phyloP scores from a whole-genome alignment of 2,888 invertebrate genomes.

The Thelaira solivaga region DNA sequence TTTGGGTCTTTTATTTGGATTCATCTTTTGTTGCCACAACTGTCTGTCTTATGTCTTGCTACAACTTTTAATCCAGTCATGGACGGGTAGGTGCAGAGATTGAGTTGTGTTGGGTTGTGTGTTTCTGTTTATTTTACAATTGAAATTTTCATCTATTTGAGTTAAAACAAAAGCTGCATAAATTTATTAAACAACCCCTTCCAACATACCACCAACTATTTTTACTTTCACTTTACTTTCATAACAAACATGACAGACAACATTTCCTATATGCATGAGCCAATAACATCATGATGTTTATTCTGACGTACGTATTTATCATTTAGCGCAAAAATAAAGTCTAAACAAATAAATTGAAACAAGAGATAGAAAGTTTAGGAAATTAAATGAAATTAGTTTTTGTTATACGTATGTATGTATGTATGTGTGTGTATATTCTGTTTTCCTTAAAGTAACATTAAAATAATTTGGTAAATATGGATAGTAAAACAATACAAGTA shows the following conservation, averaged over 20 bases:
- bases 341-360: conserved; percentile 28
- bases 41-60: neutral
- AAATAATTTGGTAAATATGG: neutral
- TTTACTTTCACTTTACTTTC: neutral
- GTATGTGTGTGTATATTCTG: neutral
- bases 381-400: conserved; percentile 6
- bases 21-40: conserved; percentile 15
- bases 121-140: conserved; percentile 25
- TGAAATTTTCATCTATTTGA: conserved; percentile 33
- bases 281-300: too few relatives aligned
- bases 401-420: neutral
- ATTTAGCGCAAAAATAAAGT: neutral
- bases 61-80: neutral
- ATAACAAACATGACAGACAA: neutral
- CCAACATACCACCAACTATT: neutral
- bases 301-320: neutral
- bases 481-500: neutral
- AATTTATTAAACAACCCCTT: conserved; percentile 4
- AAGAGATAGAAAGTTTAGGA: neutral
- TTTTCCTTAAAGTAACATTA: neutral
- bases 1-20: conserved; percentile 2
- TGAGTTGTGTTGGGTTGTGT: neutral
- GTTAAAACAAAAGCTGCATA: conserved; percentile 41
- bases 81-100: neutral
- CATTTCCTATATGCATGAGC: neutral